These are phyloP conservation scores for Stigmatopora argus DNA, from an alignment of 2,113 vertebrate genomes.

Conservation along the genomic window DNA sequence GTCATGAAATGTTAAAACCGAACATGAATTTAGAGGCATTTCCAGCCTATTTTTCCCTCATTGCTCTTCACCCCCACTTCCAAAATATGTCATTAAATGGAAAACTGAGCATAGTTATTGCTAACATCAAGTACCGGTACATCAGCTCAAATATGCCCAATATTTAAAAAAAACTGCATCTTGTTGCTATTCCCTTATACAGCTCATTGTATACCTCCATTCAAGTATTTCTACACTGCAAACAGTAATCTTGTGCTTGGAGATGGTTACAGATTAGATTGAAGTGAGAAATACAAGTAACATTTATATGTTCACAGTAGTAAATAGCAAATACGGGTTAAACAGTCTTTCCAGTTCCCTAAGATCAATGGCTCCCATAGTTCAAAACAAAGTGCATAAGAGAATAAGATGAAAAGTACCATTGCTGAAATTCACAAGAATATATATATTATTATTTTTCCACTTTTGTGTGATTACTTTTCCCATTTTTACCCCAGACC, in stretches of 20 bases:
- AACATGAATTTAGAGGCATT: constrained; percentile 13
- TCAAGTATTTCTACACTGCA: constrained; percentile 22
- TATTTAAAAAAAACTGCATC: background rate
- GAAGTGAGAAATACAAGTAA: background rate
- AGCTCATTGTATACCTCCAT: constrained; percentile 29
- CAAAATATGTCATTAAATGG: background rate
- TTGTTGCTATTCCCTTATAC: constrained; percentile 38
- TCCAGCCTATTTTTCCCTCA: background rate
- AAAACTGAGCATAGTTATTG: constrained; percentile 26
- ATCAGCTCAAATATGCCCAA: background rate
- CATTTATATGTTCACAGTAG: background rate
- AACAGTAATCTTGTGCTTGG: background rate
- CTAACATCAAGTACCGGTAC: constrained; percentile 1
- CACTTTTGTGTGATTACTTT: too few species aligned
- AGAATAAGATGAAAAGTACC: background rate
- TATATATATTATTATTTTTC: too few species aligned
- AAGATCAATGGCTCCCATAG: constrained; percentile 14
- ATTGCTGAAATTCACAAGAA: too few species aligned
- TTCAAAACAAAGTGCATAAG: constrained; percentile 11
- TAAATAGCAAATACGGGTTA: background rate
- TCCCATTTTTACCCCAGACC: too few species aligned
- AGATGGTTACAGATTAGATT: background rate
- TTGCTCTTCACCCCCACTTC: background rate
- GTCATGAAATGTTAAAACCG: constrained; percentile 21
- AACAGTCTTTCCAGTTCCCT: constrained; percentile 13